Percentiles rank a stretch among this genome's conserved stretches.
phyloP scores from a whole-genome alignment of 2,888 invertebrate species.

The Macrosoma leucophasiata region DNA sequence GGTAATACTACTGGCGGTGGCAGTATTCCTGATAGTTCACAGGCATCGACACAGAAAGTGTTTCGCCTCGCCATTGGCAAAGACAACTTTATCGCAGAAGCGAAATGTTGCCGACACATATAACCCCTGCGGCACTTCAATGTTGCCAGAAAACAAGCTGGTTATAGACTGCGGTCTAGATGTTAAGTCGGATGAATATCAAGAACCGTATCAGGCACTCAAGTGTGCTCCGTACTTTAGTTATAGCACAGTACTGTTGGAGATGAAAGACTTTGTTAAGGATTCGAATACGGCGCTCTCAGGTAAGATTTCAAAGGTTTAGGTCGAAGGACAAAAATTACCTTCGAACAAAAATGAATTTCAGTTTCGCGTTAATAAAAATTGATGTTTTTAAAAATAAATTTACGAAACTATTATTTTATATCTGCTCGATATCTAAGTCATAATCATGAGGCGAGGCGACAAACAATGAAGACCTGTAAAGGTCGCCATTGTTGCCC shows the following conservation, averaged over 20 bases:
- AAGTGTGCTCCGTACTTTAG: conserved; percentile 85
- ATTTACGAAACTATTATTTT: no score
- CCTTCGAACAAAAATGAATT: no score
- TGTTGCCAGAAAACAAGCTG: conserved; percentile 70
- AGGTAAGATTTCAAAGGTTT: no score
- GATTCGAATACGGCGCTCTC: conserved; percentile 56
- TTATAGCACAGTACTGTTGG: conserved; percentile 84
- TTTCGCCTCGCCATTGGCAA: conserved; percentile 81
- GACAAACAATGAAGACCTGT: no score
- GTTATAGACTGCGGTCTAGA: conserved; percentile 76
- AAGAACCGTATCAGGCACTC: conserved; percentile 86
- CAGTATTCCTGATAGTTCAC: conserved; percentile 82
- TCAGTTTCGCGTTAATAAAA: no score
- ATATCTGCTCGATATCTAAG: no score
- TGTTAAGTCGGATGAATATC: conserved; percentile 83
- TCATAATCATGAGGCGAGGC: no score
- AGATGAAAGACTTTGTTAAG: conserved; percentile 82
- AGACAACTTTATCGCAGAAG: conserved; percentile 55
- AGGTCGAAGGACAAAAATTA: no score
- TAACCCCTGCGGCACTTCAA: conserved; percentile 70
- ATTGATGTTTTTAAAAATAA: no score
- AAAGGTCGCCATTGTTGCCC: no score
- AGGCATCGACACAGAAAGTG: conserved; percentile 83
- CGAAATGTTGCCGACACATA: conserved; percentile 72
- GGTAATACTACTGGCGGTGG: conserved; percentile 81